Evolutionary conservation across 2,888 invertebrate species (phyloP).

Genomic region (Selenia dentaria): DNA sequence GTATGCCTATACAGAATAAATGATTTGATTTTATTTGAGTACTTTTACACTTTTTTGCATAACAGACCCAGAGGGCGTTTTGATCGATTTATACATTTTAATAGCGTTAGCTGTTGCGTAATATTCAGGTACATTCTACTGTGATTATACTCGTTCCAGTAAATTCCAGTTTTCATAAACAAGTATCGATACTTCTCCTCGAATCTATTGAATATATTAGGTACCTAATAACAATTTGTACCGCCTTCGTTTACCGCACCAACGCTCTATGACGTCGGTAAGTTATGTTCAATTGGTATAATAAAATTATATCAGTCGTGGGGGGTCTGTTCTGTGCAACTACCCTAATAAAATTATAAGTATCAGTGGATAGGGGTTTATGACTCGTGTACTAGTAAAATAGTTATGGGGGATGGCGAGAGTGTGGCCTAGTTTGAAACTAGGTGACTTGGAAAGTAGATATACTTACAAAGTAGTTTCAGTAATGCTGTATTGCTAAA

Average conservation of each 20-base stretch:
- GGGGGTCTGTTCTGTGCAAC: constrained; percentile 4
- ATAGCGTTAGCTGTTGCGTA: too few species aligned
- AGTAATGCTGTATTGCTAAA: too few species aligned
- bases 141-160: too few species aligned
- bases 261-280: constrained; percentile 8
- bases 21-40: too few species aligned
- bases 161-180: background rate
- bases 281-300: constrained; percentile 14
- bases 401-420: background rate
- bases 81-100: too few species aligned
- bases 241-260: constrained; percentile 2
- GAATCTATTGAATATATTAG: background rate
- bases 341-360: constrained; percentile 1
- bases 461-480: too few species aligned
- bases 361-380: background rate
- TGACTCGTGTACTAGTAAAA: background rate
- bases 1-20: too few species aligned
- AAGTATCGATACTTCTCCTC: background rate
- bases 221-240: constrained; percentile 12
- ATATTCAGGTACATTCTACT: too few species aligned
- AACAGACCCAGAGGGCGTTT: too few species aligned
- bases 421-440: background rate
- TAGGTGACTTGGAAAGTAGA: background rate
- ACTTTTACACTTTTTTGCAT: too few species aligned
- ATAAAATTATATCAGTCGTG: constrained; percentile 15